Percentiles rank a stretch among this genome's conserved stretches.
phyloP scores from a whole-genome alignment of 2,113 vertebrate genomes.

The Paramormyrops kingsleyae region DNA sequence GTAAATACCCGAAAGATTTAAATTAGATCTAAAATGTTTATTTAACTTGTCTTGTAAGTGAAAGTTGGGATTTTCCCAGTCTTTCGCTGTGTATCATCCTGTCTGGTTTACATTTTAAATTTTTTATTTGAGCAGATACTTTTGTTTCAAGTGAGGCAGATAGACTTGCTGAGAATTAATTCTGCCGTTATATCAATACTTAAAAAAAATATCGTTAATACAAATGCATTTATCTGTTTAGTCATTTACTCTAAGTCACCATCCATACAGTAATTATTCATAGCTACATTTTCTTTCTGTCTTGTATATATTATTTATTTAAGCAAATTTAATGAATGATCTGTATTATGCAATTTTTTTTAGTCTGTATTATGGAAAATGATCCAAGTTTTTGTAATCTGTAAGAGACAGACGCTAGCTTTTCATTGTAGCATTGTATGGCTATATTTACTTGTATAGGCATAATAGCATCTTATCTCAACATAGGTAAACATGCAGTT shows the following conservation, averaged over 20 bases:
- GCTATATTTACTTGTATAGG: not conserved
- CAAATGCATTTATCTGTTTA: not conserved
- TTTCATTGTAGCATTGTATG: not conserved
- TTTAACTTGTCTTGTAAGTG: constrained; percentile 8
- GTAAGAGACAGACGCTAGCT: not conserved
- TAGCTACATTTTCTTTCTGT: not conserved
- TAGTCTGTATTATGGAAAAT: not conserved
- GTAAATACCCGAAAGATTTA: not conserved
- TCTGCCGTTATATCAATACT: not conserved
- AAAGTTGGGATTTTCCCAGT: constrained; percentile 16
- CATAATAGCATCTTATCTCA: not conserved
- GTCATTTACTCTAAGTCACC: not conserved
- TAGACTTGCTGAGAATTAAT: not conserved
- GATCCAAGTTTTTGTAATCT: not conserved
- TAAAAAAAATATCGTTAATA: not conserved
- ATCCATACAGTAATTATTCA: not conserved
- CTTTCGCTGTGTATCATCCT: constrained; percentile 16
- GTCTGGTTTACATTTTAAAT: not conserved
- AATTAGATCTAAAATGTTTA: constrained; percentile 17
- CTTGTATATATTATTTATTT: not conserved
- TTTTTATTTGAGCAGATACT: constrained; percentile 3
- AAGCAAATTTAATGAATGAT: not conserved
- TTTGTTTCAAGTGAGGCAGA: not conserved
- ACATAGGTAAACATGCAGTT: not conserved
- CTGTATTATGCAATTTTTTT: not conserved